Base-by-base conservation (phyloP, 2,113 vertebrate species). In the Vulpes vulpes region DNA sequence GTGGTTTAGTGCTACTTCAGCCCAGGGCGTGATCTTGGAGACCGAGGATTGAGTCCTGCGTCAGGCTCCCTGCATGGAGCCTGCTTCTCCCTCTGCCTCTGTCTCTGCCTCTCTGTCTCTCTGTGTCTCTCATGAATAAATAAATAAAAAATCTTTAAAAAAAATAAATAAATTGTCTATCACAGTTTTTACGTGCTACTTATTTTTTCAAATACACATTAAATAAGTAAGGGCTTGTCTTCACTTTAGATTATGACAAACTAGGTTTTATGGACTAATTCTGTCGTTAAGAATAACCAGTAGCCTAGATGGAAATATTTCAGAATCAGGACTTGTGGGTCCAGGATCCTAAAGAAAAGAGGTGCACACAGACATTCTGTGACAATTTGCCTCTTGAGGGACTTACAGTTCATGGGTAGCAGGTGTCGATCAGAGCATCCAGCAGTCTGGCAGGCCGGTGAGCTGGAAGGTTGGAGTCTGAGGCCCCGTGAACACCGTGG, bases 121-220 rank as follows among this genome's bases (percentile, higher is more conserved):
- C 43, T 43, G 43, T 43, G 43, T 43, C 43, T 43, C 43, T 43
- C 43, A 43, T 43, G 43, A 43, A 43, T 43, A 43, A 43, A 43
- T 43, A 43, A 43, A 43, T 43, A 43, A 43, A 43, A 43, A 43
- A 43, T 23, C n/a, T 53, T 71, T 73, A n/a, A 86, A 83, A 83
- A 43, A 43, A 83, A 43, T 43, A 43, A 71, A 23, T 25, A 51
- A 89, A 35, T 32, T 55, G 5, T 78, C n/a, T 79, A 67, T 64
- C 3, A 62, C 43, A 64, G 43, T 16, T 82, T 94, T 85, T 64
- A 76, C 53, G 11, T 55, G 22, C 27, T 80, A 25, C n/a, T 71
- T 95, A 59, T 51, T 93, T 67, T 51, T 89, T 86, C n/a, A 93
- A 74, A 92, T 79, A 20, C 30, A 80, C 15, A 51, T 87, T 96